Conservation (phyloP, 2,888 invertebrate species). For the Ophraella communa region DNA sequence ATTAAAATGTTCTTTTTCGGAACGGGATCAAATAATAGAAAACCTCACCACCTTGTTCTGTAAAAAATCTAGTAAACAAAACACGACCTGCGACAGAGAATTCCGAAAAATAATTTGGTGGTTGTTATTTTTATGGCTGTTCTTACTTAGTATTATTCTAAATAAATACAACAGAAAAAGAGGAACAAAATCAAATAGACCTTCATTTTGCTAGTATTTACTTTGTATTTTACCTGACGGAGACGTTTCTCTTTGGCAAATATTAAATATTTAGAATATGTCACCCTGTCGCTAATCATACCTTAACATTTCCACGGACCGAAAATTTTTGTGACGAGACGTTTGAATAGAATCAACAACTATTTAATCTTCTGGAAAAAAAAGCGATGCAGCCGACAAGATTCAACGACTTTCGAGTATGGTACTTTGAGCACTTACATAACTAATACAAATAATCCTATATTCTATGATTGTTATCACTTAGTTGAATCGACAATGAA, state of each 20-base stretch:
- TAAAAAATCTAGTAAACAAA: not conserved
- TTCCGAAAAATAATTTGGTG: slow-evolving; percentile 16
- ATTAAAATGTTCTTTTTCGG: not conserved
- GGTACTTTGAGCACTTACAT: too few species aligned
- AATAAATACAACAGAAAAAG: slow-evolving; percentile 26
- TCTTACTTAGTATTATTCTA: slow-evolving; percentile 14
- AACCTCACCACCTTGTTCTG: not conserved
- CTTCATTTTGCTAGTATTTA: slow-evolving; percentile 29
- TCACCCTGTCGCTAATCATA: slow-evolving; percentile 32
- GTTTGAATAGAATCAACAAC: not conserved
- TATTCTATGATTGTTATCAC: too few species aligned
- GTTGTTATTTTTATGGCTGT: slow-evolving; percentile 28
- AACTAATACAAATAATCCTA: too few species aligned
- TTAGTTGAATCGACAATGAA: too few species aligned
- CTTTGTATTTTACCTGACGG: slow-evolving; percentile 34
- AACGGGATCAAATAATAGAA: not conserved
- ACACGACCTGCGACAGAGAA: slow-evolving; percentile 1
- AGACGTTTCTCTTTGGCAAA: slow-evolving; percentile 31
- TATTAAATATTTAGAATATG: slow-evolving; percentile 32
- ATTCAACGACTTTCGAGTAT: too few species aligned
- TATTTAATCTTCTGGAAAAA: not conserved
- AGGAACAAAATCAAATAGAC: slow-evolving; percentile 27
- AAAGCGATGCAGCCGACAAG: not conserved
- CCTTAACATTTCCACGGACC: slow-evolving; percentile 10
- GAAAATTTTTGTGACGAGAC: slow-evolving; percentile 1